These are phyloP conservation scores for Phorcus lineatus DNA, from an alignment of 2,888 invertebrate species.

Conservation along the genomic window DNA sequence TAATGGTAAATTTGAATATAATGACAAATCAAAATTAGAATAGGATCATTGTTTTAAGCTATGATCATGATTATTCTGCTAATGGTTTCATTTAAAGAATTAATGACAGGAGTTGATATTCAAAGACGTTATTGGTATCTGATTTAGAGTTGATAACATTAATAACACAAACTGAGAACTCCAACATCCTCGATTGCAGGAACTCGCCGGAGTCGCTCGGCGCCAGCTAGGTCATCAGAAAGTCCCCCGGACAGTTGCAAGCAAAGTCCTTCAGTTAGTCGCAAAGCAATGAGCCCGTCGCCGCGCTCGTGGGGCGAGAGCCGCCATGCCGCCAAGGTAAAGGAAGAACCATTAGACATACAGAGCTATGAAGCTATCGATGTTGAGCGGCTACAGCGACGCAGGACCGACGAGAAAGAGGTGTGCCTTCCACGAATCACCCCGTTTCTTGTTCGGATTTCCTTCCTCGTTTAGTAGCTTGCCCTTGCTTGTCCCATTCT, in stretches of 20 bases:
- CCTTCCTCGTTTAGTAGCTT: neutral
- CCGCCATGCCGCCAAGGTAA: constrained; percentile 52
- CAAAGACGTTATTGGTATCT: too few species aligned
- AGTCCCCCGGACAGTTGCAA: constrained; percentile 56
- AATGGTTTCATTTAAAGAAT: too few species aligned
- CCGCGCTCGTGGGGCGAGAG: constrained; percentile 68
- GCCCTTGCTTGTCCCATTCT: too few species aligned
- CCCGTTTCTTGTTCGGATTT: constrained; percentile 12
- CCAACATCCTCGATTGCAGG: constrained; percentile 40
- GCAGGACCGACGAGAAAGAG: constrained; percentile 76
- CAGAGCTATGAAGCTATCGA: constrained; percentile 77
- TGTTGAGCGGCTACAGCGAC: constrained; percentile 77
- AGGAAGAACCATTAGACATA: constrained; percentile 70
- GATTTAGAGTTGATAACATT: too few species aligned
- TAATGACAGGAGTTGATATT: too few species aligned
- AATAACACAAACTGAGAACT: neutral
- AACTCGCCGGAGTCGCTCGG: constrained; percentile 71
- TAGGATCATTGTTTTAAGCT: too few species aligned
- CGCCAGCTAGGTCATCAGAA: constrained; percentile 68
- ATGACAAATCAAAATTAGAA: too few species aligned
- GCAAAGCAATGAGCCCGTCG: constrained; percentile 57
- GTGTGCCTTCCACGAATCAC: constrained; percentile 44
- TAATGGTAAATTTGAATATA: too few species aligned
- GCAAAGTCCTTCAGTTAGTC: constrained; percentile 52
- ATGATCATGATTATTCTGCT: too few species aligned